Conservation (phyloP, 2,888 invertebrate genomes). For the Thecophora atra region DNA sequence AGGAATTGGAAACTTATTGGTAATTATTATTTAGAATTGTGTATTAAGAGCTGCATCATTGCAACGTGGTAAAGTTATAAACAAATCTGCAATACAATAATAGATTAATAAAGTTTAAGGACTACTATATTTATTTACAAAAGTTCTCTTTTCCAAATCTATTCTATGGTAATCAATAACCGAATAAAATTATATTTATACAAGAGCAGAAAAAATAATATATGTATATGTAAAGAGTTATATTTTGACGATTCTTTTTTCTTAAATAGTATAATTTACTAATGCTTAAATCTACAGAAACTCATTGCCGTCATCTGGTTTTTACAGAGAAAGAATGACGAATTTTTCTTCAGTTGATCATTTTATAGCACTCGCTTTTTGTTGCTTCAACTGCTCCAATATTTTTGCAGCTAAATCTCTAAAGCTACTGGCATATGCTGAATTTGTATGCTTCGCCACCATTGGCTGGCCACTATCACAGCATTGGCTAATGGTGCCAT, state of each 20-base stretch:
- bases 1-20: too few species aligned
- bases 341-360: neutral
- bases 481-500: slow-evolving; percentile 59
- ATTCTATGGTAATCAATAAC: too few species aligned
- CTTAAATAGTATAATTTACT: neutral
- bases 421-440: slow-evolving; percentile 57
- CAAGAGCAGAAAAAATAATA: too few species aligned
- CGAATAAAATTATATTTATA: too few species aligned
- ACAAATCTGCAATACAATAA: too few species aligned
- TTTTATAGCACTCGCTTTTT: neutral
- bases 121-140: too few species aligned
- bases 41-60: too few species aligned
- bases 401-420: slow-evolving; percentile 46
- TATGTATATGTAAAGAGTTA: too few species aligned
- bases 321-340: neutral
- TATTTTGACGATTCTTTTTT: neutral
- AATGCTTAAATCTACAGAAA: neutral
- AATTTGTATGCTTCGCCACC: slow-evolving; percentile 56
- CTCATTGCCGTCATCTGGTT: neutral
- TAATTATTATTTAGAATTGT: too few species aligned
- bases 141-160: too few species aligned
- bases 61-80: too few species aligned
- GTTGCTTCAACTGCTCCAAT: slow-evolving; percentile 40
- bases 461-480: slow-evolving; percentile 62
- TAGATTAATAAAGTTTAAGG: too few species aligned